These are phyloP conservation scores for Vulpes lagopus DNA, from an alignment of 2,113 vertebrate genomes.

Conservation along the genomic window DNA sequence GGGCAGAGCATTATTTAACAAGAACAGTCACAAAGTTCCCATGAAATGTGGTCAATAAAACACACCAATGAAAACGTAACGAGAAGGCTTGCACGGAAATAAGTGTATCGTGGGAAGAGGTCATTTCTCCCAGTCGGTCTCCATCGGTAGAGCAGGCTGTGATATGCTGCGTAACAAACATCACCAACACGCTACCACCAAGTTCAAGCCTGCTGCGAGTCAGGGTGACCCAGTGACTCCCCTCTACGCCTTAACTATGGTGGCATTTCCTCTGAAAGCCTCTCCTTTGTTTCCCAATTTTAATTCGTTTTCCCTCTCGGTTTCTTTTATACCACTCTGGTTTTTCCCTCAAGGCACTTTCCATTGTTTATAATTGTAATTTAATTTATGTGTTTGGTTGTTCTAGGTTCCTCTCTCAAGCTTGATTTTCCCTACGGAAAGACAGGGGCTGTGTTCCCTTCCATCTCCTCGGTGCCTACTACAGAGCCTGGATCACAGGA, in stretches of 20 bases:
- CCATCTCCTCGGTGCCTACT: background rate
- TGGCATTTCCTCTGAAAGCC: background rate
- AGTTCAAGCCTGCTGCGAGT: background rate
- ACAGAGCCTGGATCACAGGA: background rate
- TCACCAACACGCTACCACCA: background rate
- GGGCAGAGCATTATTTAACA: background rate
- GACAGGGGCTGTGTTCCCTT: background rate
- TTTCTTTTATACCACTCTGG: background rate
- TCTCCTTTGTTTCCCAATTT: background rate
- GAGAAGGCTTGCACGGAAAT: background rate
- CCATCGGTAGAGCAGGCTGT: background rate
- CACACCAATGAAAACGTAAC: background rate
- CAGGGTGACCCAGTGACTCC: background rate
- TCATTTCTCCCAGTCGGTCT: background rate
- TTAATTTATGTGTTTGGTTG: slow-evolving; percentile 18
- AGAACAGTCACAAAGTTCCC: background rate
- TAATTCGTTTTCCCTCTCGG: background rate
- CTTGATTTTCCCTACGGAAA: background rate
- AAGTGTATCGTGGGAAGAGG: background rate
- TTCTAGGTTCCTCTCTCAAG: background rate
- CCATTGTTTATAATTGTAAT: background rate
- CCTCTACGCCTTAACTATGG: background rate
- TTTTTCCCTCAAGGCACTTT: background rate
- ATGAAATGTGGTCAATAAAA: background rate
- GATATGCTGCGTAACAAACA: background rate